Base-by-base conservation (phyloP, 2,113 vertebrate species). In the Microcebus ravelobensis region DNA sequence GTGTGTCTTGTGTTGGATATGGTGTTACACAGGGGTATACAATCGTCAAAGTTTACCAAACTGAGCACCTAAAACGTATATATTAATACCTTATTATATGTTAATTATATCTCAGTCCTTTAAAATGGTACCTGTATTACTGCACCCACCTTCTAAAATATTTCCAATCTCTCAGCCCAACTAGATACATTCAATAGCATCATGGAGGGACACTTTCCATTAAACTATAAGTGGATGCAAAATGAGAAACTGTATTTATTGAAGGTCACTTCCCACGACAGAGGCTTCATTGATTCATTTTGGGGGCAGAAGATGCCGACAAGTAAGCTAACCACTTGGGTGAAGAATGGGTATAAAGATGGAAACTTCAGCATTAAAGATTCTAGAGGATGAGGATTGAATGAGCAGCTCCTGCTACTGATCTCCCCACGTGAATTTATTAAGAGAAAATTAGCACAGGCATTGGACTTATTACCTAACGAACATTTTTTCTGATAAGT, bases 211-310 rank as follows among this genome's bases (percentile, higher is more conserved):
- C 23, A 68, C 5, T 80, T 96, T 68, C 80, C 45, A 70, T 83
- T 55, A 95, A 94, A 61, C 68, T 39, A 8, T 67, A 87, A 94
- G 59, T 93, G 45, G 74, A 57, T 55, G 17, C 94, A 80, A 97
- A 92, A 82, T 65, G 36, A 96, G 57, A 96, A 96, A 59, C 90
- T 20, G 1, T 92, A 79, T 73, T 96, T 90, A 86, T 55, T 67
- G 20, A 94, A 95, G 73, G 84, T 74, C 89, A 74, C 81, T 82
- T 95, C 82, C 76, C 42, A 34, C 12, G 48, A 73, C 4, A 29
- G 74, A 93, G 45, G 23, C 36, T 86, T 95, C 70, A 86, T 92
- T 90, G 76, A 88, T 92, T 90, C 92, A 96, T 18, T 36, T 82
- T 31, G 25, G 45, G 57, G 61, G 17, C 61, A 83, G 67, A 81